Evolutionary conservation across 1,140 invertebrate species (phyloP).

Genomic region (Heterodera schachtii): DNA sequence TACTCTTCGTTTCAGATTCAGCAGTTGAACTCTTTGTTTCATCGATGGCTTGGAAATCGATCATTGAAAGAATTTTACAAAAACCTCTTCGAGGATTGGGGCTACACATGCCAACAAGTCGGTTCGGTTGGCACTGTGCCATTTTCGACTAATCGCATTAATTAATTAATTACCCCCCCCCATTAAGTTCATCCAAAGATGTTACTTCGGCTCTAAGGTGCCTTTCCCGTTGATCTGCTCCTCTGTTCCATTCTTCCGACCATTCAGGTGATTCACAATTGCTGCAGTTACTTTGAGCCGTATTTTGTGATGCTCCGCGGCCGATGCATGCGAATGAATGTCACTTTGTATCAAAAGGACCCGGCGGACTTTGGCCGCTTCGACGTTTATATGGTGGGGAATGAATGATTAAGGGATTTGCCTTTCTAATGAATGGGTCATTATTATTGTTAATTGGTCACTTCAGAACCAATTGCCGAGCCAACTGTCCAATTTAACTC

Average conservation of each 20-base stretch:
- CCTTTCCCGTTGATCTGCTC: too few relatives aligned
- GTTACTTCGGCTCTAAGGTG: too few relatives aligned
- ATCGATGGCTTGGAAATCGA: conserved; percentile 35
- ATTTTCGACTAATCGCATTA: too few relatives aligned
- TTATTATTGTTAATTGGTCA: too few relatives aligned
- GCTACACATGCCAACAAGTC: conserved; percentile 39
- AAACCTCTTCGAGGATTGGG: conserved; percentile 42
- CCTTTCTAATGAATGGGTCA: background rate
- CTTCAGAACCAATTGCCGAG: conserved; percentile 27
- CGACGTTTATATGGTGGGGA: conserved; percentile 30
- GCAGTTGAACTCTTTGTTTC: conserved; percentile 30
- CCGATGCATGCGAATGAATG: conserved; percentile 35
- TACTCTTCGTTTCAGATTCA: background rate
- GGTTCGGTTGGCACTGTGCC: too few relatives aligned
- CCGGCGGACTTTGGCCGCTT: conserved; percentile 31
- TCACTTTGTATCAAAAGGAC: conserved; percentile 36
- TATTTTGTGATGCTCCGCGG: conserved; percentile 43
- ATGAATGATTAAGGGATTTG: background rate
- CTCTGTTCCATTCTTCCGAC: background rate
- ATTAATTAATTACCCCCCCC: too few relatives aligned
- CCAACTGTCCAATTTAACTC: conserved; percentile 13
- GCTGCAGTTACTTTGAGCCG: conserved; percentile 44
- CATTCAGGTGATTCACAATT: conserved; percentile 36
- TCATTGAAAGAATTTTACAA: conserved; percentile 35
- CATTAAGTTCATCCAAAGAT: too few relatives aligned